These are phyloP conservation scores for Dipodomys ordii DNA, from an alignment of 2,113 vertebrate genomes.

Conservation along the genomic window DNA sequence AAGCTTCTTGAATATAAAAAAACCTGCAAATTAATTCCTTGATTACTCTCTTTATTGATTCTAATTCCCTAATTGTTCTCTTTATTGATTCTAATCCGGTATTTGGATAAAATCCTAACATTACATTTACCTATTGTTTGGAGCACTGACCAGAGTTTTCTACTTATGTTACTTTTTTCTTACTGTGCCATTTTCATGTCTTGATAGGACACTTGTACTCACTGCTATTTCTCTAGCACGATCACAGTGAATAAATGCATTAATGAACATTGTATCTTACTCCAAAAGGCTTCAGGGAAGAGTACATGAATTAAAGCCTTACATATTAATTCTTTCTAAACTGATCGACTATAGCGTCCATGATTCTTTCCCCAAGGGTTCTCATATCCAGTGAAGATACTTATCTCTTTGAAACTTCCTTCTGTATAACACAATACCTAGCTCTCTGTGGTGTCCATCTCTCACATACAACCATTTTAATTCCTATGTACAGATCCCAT, in stretches of 20 bases:
- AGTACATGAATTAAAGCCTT: neutral
- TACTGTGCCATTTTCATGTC: neutral
- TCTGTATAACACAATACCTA: neutral
- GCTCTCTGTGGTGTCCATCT: neutral
- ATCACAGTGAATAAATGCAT: neutral
- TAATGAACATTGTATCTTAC: neutral
- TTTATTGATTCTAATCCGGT: too few species aligned
- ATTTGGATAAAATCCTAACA: neutral
- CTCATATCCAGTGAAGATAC: neutral
- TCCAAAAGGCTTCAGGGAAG: conserved; percentile 25
- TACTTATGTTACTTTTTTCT: neutral
- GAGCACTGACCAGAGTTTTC: neutral
- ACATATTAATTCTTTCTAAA: neutral
- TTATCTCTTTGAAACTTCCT: conserved; percentile 10
- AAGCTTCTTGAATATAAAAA: conserved; percentile 5
- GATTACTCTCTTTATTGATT: conserved; percentile 1
- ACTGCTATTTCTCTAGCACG: neutral
- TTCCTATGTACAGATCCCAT: neutral
- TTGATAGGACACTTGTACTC: neutral
- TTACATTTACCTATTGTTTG: neutral
- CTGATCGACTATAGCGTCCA: neutral
- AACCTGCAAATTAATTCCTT: neutral
- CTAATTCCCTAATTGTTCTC: neutral
- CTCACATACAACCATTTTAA: neutral
- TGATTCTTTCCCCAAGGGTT: neutral